Percentiles rank a stretch among this genome's conserved stretches.
Conservation (phyloP, 2,888 invertebrate species). For the Enchytraeus crypticus region DNA sequence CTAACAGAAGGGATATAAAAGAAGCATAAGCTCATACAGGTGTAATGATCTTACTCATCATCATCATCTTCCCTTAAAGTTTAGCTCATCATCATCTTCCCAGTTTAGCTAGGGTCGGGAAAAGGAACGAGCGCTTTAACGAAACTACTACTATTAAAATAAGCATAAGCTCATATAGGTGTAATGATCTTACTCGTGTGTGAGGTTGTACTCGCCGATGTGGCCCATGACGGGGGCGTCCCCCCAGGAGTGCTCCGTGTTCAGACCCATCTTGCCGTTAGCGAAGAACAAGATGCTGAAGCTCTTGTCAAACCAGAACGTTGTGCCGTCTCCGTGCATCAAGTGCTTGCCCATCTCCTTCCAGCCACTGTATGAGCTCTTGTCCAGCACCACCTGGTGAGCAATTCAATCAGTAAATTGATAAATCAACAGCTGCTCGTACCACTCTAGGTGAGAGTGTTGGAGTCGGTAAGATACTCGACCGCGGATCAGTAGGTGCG, state of each 20-base stretch:
- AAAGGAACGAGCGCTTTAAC: too few species aligned
- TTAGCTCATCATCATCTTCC: too few species aligned
- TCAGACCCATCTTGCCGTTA: conserved; percentile 50
- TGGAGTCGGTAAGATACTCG: too few species aligned
- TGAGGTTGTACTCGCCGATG: conserved; percentile 48
- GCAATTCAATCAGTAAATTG: too few species aligned
- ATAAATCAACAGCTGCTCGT: neutral
- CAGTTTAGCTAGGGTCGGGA: too few species aligned
- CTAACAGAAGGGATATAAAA: too few species aligned
- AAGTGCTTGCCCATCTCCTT: conserved; percentile 46
- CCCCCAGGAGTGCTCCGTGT: conserved; percentile 51
- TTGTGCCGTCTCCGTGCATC: conserved; percentile 49
- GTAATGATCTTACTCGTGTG: conserved; percentile 52
- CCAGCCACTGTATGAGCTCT: conserved; percentile 35
- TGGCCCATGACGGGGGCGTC: conserved; percentile 53
- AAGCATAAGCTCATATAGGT: too few species aligned
- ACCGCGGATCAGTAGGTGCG: too few species aligned
- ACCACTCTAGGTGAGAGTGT: too few species aligned
- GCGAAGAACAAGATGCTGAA: conserved; percentile 47
- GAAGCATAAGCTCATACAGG: too few species aligned
- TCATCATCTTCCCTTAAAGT: too few species aligned
- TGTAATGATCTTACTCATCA: too few species aligned
- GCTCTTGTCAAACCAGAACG: conserved; percentile 53
- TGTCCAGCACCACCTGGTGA: conserved; percentile 45
- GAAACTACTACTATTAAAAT: neutral